Percentiles rank a stretch among this genome's conserved stretches.
Conservation (phyloP, 2,888 invertebrate genomes). For the Sminthurinus aureus region DNA sequence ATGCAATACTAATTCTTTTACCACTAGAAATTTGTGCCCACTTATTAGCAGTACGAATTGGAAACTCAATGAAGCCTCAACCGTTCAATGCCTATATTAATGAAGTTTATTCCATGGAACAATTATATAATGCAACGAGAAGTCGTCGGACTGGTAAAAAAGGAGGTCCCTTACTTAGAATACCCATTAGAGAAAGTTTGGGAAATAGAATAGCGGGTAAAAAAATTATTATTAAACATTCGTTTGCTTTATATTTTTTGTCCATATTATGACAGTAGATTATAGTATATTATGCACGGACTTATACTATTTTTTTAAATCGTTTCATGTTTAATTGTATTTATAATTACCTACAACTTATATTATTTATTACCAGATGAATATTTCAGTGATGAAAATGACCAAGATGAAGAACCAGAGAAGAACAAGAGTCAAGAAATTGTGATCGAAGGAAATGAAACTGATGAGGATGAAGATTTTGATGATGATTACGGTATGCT, state of each 20-base stretch:
- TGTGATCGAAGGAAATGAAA: too few species aligned
- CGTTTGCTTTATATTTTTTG: neutral
- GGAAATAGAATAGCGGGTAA: neutral
- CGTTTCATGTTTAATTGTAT: too few species aligned
- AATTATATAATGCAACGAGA: neutral
- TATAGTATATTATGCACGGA: neutral
- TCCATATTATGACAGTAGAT: neutral
- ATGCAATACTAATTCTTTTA: too few species aligned
- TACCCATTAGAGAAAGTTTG: neutral
- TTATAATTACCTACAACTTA: too few species aligned
- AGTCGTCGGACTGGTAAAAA: neutral
- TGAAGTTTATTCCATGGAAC: neutral
- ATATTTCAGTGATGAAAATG: too few species aligned
- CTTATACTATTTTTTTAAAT: neutral
- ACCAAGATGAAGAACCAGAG: too few species aligned
- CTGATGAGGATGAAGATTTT: too few species aligned
- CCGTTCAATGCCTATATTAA: neutral
- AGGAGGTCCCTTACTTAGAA: neutral
- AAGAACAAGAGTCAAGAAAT: too few species aligned
- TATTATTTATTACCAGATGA: too few species aligned
- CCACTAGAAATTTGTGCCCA: neutral
- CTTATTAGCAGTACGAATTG: neutral
- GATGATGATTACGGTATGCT: too few species aligned
- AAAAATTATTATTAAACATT: neutral
- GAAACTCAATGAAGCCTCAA: neutral